phyloP scores from a whole-genome alignment of 2,888 invertebrate genomes.

The Troides oblongomaculatus region DNA sequence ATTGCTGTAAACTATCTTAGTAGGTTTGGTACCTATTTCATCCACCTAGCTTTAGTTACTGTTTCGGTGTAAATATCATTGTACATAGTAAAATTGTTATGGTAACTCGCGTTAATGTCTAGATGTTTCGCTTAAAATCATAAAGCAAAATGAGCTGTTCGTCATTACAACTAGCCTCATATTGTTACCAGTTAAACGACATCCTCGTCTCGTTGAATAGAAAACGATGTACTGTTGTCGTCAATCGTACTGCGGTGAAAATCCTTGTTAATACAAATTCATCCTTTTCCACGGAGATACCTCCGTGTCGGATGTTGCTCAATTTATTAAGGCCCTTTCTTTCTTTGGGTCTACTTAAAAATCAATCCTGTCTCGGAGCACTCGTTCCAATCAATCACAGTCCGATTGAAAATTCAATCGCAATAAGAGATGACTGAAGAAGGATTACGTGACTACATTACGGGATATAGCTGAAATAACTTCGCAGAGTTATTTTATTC shows the following conservation, averaged over 20 bases:
- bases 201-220: neutral
- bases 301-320: conserved; percentile 63
- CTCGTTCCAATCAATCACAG: conserved; percentile 74
- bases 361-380: conserved; percentile 60
- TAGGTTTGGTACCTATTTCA: too few relatives aligned
- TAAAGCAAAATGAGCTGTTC: too few relatives aligned
- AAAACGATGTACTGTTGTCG: neutral
- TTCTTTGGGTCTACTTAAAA: conserved; percentile 66
- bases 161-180: too few relatives aligned
- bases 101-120: too few relatives aligned
- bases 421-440: conserved; percentile 67
- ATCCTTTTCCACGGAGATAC: too few relatives aligned
- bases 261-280: conserved; percentile 60
- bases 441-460: conserved; percentile 71
- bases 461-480: conserved; percentile 49
- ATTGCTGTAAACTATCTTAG: too few relatives aligned
- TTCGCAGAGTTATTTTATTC: conserved; percentile 35
- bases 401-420: conserved; percentile 72
- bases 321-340: conserved; percentile 68
- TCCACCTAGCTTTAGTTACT: too few relatives aligned
- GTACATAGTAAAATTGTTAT: too few relatives aligned
- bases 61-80: too few relatives aligned
- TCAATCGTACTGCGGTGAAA: conserved; percentile 52
- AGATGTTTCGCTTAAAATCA: too few relatives aligned
- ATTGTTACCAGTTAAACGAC: too few relatives aligned